These are phyloP conservation scores for Machimus atricapillus DNA, from an alignment of 2,888 invertebrate genomes.

Conservation along the genomic window DNA sequence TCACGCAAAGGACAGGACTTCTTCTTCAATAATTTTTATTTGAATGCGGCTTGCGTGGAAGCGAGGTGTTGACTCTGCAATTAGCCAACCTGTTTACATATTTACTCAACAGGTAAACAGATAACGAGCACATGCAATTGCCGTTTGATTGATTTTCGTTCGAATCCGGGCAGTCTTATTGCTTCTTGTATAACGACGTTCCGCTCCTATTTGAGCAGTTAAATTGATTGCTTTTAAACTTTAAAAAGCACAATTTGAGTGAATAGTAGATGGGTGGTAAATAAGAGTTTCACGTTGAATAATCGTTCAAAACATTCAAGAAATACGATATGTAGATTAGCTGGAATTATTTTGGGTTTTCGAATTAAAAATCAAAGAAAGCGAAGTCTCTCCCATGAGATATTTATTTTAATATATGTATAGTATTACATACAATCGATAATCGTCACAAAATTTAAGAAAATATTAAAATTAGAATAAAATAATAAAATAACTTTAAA, in stretches of 20 bases:
- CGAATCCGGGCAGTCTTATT: neutral
- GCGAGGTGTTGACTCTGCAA: neutral
- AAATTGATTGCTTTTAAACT: neutral
- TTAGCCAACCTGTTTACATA: neutral
- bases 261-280: neutral
- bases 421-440: no score
- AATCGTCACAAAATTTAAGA: no score
- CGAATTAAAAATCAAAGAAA: neutral
- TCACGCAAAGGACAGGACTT: neutral
- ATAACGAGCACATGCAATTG: constrained; percentile 13
- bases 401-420: no score
- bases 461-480: neutral
- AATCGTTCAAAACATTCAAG: neutral
- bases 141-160: constrained; percentile 22
- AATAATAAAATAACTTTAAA: neutral
- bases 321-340: neutral
- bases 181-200: neutral
- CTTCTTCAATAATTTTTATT: neutral
- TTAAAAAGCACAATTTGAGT: neutral
- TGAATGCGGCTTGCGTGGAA: constrained; percentile 19
- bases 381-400: no score
- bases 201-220: neutral
- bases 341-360: neutral
- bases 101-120: constrained; percentile 18
- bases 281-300: neutral